Base-by-base conservation (phyloP, 2,797 vertebrate species). In the Pachyuromys duprasi region DNA sequence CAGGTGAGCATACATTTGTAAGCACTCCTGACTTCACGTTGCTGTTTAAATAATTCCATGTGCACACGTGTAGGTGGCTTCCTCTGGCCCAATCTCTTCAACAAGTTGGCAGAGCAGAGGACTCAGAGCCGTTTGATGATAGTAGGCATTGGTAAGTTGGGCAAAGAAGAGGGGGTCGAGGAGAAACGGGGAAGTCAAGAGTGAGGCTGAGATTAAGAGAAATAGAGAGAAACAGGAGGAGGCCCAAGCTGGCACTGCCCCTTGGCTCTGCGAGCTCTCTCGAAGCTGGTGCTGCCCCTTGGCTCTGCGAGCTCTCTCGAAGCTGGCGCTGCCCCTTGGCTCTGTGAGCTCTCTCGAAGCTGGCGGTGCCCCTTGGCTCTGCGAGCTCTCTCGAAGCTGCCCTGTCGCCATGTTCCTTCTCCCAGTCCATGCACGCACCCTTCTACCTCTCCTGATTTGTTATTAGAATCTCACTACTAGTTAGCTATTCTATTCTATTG, bases 341-440 rank as follows among this genome's bases (percentile, higher is more conserved):
- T 26, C 65, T 39, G 2, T 1, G 36, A 63, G 42, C 65, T 67
- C 57, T 22, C 0, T 0, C 65, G 24, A 3, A 15, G 36, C 57
- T 65, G 26, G n/a, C n/a, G n/a, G 3, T 24, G 36, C 26, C 22
- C 45, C 33, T 15, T 49, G 60, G 14, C 8, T 26, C 65, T 39
- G 2, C 0, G 36, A 63, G 42, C 65, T 67, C 57, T 22, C 0
- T 0, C 65, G 24, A 3, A 15, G 36, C 57, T 65, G 26, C 9
- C 11, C 18, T 39, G 28, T 0, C 5, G 1, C 42, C 72, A 15
- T 0, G 0, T 9, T 45, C 55, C 26, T 33, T 0, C 17, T 39
- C 5, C 11, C 36, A 65, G 14, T 42, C 42, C 20, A 18, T 45
- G 0, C 2, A 26, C 69, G 82, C 4, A 20, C 0, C 8, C 3